Percentiles rank a stretch among this genome's conserved stretches.
phyloP scores from a whole-genome alignment of 2,113 vertebrate species.

The Channa maculata region DNA sequence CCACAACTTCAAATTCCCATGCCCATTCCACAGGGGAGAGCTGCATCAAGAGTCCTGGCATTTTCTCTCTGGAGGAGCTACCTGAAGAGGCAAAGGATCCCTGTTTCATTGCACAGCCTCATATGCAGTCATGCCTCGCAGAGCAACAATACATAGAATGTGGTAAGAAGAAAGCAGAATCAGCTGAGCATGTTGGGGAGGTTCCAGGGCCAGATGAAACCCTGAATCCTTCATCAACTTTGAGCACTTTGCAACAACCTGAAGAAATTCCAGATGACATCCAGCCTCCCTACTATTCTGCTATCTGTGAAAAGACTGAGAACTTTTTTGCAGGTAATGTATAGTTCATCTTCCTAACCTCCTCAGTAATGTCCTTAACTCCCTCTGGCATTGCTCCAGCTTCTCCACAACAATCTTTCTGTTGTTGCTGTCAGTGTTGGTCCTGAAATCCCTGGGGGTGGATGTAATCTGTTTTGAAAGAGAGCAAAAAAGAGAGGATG shows the following conservation, averaged over 20 bases:
- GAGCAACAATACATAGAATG: slow-evolving; percentile 79
- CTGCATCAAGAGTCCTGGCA: slow-evolving; percentile 83
- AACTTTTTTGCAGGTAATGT: slow-evolving; percentile 87
- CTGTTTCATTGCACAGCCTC: slow-evolving; percentile 52
- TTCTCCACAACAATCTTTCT: slow-evolving; percentile 24
- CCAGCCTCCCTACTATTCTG: slow-evolving; percentile 79
- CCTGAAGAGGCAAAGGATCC: slow-evolving; percentile 78
- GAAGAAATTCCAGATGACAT: slow-evolving; percentile 63
- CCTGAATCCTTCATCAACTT: slow-evolving; percentile 20
- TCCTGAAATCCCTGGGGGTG: slow-evolving; percentile 65
- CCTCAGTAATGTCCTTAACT: slow-evolving; percentile 16
- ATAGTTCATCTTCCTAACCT: slow-evolving; percentile 73
- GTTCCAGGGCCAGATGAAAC: slow-evolving; percentile 20
- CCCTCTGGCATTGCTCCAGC: slow-evolving; percentile 19
- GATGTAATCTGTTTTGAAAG: slow-evolving; percentile 46
- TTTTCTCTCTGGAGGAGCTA: slow-evolving; percentile 84
- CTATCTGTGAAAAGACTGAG: slow-evolving; percentile 83
- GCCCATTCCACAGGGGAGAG: slow-evolving; percentile 82
- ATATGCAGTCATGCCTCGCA: neutral
- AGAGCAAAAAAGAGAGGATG: slow-evolving; percentile 61
- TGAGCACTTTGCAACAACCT: slow-evolving; percentile 43
- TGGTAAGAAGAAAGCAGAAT: slow-evolving; percentile 49
- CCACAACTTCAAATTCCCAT: slow-evolving; percentile 79
- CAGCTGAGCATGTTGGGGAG: slow-evolving; percentile 8
- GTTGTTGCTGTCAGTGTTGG: slow-evolving; percentile 51